Evolutionary conservation across 2,113 vertebrate genomes (phyloP).

Genomic region (Malurus alboscapulatus): DNA sequence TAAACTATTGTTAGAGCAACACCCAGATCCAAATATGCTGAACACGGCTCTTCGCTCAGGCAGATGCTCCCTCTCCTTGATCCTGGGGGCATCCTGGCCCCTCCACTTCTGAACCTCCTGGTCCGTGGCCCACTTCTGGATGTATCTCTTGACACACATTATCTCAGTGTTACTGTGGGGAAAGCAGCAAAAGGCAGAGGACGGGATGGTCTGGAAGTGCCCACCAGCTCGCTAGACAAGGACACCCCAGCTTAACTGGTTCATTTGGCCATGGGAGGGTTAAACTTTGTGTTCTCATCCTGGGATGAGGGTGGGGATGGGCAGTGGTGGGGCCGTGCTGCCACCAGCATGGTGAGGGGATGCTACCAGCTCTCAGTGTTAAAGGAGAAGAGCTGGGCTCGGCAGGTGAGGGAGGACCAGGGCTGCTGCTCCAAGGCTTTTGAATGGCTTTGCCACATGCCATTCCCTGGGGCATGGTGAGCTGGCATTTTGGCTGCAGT

Average conservation of each 20-base stretch:
- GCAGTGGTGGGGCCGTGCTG: background rate
- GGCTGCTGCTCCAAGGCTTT: background rate
- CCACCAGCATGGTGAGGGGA: background rate
- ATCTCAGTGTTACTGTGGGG: background rate
- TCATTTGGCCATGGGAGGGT: fast-evolving
- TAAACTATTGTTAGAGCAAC: background rate
- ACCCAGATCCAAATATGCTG: background rate
- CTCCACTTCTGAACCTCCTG: background rate
- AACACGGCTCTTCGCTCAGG: background rate
- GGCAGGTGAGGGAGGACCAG: background rate
- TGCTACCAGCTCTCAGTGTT: background rate
- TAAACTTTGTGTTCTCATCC: background rate
- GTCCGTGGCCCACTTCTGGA: background rate
- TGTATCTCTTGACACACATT: background rate
- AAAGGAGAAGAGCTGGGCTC: background rate
- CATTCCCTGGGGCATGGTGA: fast-evolving
- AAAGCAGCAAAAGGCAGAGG: background rate
- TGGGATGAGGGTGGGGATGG: background rate
- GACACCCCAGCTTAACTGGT: background rate
- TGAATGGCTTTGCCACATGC: background rate
- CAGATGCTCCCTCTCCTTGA: background rate
- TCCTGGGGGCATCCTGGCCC: fast-evolving
- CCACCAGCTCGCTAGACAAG: background rate
- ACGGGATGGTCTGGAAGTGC: background rate
- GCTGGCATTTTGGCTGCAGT: background rate